Base-by-base conservation (phyloP, 2,797 vertebrate species). In the Harpagifer antarcticus region DNA sequence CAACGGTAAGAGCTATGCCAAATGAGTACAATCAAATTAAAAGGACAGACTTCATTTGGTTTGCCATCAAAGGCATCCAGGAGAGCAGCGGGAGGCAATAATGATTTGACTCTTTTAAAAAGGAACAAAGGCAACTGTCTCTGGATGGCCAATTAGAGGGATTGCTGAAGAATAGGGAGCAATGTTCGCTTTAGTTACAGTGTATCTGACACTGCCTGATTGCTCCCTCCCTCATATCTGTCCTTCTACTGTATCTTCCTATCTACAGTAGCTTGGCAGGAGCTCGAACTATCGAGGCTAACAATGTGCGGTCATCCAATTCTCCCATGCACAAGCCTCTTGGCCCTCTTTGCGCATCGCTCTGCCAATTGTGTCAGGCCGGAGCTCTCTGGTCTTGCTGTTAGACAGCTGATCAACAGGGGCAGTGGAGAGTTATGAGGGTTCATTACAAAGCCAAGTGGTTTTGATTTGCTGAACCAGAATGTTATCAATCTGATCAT, bases 141-240 rank as follows among this genome's bases (percentile, higher is more conserved):
- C 89, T 87, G 82, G 90, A 89, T 85, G 40, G 85, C 91, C 89
- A 93, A 93, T 94, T 93, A 92, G 80, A 84, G 68, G 78, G 79
- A 85, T 83, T 78, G 79, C 72, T 80, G 86, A 81, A 87, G 86
- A 85, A 85, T 13, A 71, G 66, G 79, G 72, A 86, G 79, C 82
- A 84, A 78, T 77, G 81, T 91, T 88, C 56, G 44, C 75, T 81
- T 88, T 82, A 68, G 76, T 77, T 86, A 67, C 71, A 76, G 50
- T 54, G 63, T 71, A 68, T 74, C 77, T 77, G 78, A 76, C 70
- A 73, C 74, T 47, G 72, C 52, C 81, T 85, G 70, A 80, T 87
- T 81, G 74, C 60, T 64, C 61, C 50, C 57, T 27, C 37, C 17
- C 13, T 64, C 69, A 67, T 78, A 79, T 85, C 81, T 70, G 62